Evolutionary conservation across 2,888 invertebrate genomes (phyloP).

Genomic region (Drosophila parthenogenetica): DNA sequence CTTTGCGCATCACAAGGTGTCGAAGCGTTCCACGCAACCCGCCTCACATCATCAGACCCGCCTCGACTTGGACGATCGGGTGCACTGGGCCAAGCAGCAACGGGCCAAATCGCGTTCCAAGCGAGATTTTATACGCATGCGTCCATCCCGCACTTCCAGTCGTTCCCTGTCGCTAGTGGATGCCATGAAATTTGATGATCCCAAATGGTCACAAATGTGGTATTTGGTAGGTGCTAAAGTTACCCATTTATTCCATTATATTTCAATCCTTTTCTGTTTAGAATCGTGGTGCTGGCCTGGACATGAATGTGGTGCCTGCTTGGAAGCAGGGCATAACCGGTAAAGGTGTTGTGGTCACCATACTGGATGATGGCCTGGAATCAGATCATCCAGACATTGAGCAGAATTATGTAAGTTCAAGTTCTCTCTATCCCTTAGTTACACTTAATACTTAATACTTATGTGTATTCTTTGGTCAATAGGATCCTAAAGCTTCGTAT

Average conservation of each 20-base stretch:
- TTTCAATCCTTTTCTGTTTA: constrained; percentile 80
- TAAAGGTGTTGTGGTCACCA: constrained; percentile 97
- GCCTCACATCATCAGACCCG: constrained; percentile 90
- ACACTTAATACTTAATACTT: background rate
- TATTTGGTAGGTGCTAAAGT: constrained; percentile 92
- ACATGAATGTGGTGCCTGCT: constrained; percentile 98
- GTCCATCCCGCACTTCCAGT: constrained; percentile 81
- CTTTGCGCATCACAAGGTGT: constrained; percentile 92
- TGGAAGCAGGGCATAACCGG: constrained; percentile 98
- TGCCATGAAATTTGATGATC: constrained; percentile 90
- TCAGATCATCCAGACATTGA: constrained; percentile 97
- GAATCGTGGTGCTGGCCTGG: constrained; percentile 96
- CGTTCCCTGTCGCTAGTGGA: constrained; percentile 77
- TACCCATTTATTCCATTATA: fast-evolving
- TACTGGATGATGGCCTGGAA: constrained; percentile 98
- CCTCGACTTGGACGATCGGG: constrained; percentile 90
- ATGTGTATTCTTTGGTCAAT: background rate
- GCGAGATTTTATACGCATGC: constrained; percentile 89
- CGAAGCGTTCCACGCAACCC: constrained; percentile 91
- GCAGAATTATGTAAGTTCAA: constrained; percentile 94
- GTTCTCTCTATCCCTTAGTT: too few relatives aligned
- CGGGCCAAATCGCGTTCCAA: constrained; percentile 91
- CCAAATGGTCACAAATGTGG: constrained; percentile 98
- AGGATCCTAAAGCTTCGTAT: constrained; percentile 98
- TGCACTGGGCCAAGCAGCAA: constrained; percentile 94